Base-by-base conservation (phyloP, 1,140 invertebrate species). In the Hormaphis cornu region DNA sequence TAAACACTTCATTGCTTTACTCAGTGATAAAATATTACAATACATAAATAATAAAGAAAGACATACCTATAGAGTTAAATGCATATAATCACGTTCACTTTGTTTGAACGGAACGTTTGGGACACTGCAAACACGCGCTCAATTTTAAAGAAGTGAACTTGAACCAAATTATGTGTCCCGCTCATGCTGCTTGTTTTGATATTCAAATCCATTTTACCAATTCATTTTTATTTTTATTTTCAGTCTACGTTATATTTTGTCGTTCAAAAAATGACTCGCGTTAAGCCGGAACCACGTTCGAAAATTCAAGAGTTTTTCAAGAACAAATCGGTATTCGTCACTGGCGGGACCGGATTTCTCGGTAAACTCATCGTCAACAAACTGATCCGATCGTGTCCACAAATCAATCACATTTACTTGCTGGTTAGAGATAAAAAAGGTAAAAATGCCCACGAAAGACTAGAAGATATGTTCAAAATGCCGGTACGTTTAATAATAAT, bases 271-370 rank as follows among this genome's bases (percentile, higher is more conserved):
- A 66, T 66, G 61, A 28, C 42, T n/a, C 14, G 20, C 18, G 4
- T 2, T 40, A 58, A 12, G 6, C 3, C 22, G 22, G 44, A 18
- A 33, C 14, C 52, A 8, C 69, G 63, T 18, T 71, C 70, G 5
- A 40, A 66, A 2, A 70, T 72, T 18, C 71, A 72, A 69, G 18
- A 42, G 24, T 72, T 72, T 70, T 72, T 70, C 18, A 63, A 70
- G 28, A 80, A 82, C 69, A 82, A 83, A 76, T 79, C 79, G 75
- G 80, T 87, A 69, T 87, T 91, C 75, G 78, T 87, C 73, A 86
- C 85, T 18, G 85, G 85, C 54, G 85, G 82, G 18, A 89, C 87
- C n/a, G 89, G 89, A 70, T 91, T 91, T 78, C 81, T 91, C 76
- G 89, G 89, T 14, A 90, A 90, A 81, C 84, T 84, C 10, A 40